These are phyloP conservation scores for Aphrophora alni DNA, from an alignment of 2,888 invertebrate genomes.

Conservation along the genomic window DNA sequence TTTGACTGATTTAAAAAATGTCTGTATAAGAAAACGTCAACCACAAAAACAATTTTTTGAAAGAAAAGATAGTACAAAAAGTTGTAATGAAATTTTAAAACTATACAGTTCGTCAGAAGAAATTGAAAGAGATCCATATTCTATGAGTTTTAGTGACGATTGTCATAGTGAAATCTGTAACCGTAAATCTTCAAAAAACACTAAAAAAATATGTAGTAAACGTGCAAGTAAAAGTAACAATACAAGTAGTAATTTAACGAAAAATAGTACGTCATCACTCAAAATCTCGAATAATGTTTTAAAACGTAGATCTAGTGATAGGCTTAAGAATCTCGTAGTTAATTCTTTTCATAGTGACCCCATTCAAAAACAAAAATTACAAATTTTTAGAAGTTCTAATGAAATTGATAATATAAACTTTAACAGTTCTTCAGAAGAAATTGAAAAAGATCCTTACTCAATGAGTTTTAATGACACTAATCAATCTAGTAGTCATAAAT, in stretches of 20 bases:
- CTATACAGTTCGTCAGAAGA: neutral
- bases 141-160: neutral
- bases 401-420: neutral
- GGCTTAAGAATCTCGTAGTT: constrained; percentile 8
- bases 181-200: neutral
- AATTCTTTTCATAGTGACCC: constrained; percentile 24
- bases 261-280: neutral
- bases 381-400: neutral
- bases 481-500: neutral
- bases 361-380: too few relatives aligned
- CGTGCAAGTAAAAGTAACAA: neutral
- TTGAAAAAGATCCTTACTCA: neutral
- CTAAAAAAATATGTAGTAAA: neutral
- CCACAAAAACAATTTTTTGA: neutral
- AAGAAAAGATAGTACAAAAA: neutral
- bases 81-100: neutral
- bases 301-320: neutral
- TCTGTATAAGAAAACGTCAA: neutral
- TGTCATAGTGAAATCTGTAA: neutral
- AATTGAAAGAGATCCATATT: neutral
- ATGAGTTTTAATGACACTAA: neutral
- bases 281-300: neutral
- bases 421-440: neutral
- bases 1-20: neutral
- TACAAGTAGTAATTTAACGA: neutral